Percentiles rank a stretch among this genome's conserved stretches.
These are phyloP conservation scores for Melanotaenia parkinsoni DNA, from an alignment of 2,797 vertebrate genomes.

Conservation along the genomic window DNA sequence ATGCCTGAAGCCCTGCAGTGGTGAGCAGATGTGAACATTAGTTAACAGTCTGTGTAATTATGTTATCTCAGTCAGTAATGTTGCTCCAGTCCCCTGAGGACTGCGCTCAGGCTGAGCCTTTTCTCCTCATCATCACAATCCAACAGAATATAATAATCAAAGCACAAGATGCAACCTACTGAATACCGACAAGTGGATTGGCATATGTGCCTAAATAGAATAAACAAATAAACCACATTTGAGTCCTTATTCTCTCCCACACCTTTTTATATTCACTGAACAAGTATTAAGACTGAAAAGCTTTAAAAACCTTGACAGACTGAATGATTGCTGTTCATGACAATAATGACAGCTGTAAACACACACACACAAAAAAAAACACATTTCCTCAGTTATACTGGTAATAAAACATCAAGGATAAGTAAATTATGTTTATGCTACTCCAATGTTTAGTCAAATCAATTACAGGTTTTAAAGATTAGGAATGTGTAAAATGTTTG, in stretches of 20 bases:
- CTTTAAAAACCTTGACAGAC: conserved; percentile 32
- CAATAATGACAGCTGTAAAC: conserved; percentile 42
- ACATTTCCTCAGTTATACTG: conserved; percentile 63
- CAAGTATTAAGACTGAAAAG: conserved; percentile 4
- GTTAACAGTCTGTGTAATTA: conserved; percentile 69
- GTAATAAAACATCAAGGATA: conserved; percentile 70
- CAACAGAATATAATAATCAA: conserved; percentile 46
- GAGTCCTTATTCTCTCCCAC: conserved; percentile 32
- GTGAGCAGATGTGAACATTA: conserved; percentile 66
- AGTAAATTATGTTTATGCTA: conserved; percentile 50
- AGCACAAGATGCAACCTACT: conserved; percentile 20
- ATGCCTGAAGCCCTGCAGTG: conserved; percentile 43
- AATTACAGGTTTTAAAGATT: conserved; percentile 60
- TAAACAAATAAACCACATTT: conserved; percentile 29
- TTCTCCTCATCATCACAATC: background rate
- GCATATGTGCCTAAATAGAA: conserved; percentile 23
- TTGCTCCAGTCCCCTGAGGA: conserved; percentile 36
- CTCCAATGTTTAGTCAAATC: conserved; percentile 61
- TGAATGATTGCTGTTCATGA: conserved; percentile 33
- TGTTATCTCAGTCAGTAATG: conserved; percentile 56
- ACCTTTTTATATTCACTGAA: conserved; percentile 39
- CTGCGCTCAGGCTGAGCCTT: conserved; percentile 15
- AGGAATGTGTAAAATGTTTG: conserved; percentile 35
- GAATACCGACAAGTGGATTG: conserved; percentile 42
- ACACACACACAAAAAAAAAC: conserved; percentile 9